Conservation (phyloP, 2,797 vertebrate genomes). For the Chloroceryle amazona region DNA sequence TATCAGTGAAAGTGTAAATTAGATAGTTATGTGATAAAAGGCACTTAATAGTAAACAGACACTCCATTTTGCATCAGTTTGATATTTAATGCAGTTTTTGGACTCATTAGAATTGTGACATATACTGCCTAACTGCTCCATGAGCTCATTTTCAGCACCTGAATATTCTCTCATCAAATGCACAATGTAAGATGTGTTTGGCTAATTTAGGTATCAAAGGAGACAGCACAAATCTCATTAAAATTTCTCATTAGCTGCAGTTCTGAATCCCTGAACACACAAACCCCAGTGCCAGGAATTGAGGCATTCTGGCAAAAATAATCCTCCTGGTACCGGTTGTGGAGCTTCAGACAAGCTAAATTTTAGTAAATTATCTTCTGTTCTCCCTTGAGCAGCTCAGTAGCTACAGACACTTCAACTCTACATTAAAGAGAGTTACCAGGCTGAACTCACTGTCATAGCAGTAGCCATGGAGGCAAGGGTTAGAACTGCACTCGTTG, state of each 20-base stretch:
- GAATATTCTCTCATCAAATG: conserved; percentile 67
- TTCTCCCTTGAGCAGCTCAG: conserved; percentile 50
- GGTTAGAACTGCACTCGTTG: conserved; percentile 86
- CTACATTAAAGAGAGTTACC: neutral
- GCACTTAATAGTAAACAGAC: neutral
- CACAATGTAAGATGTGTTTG: conserved; percentile 58
- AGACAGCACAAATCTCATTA: conserved; percentile 79
- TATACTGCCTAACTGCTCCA: conserved; percentile 67
- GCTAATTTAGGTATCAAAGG: conserved; percentile 75
- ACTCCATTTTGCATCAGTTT: neutral
- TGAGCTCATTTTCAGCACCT: conserved; percentile 28
- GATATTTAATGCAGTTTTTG: conserved; percentile 74
- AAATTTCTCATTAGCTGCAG: conserved; percentile 79
- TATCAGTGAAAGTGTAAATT: neutral
- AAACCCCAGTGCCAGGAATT: conserved; percentile 38
- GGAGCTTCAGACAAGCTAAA: conserved; percentile 1
- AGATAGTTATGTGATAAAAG: fast-evolving
- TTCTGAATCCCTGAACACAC: conserved; percentile 70
- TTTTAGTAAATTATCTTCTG: conserved; percentile 34
- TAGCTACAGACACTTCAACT: conserved; percentile 35
- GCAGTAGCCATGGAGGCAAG: conserved; percentile 87
- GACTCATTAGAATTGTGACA: conserved; percentile 71
- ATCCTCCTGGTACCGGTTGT: conserved; percentile 34
- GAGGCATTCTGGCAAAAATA: conserved; percentile 69
- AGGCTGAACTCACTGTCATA: conserved; percentile 82